Conservation (phyloP, 2,888 invertebrate species). For the Neoitamus cyanurus region DNA sequence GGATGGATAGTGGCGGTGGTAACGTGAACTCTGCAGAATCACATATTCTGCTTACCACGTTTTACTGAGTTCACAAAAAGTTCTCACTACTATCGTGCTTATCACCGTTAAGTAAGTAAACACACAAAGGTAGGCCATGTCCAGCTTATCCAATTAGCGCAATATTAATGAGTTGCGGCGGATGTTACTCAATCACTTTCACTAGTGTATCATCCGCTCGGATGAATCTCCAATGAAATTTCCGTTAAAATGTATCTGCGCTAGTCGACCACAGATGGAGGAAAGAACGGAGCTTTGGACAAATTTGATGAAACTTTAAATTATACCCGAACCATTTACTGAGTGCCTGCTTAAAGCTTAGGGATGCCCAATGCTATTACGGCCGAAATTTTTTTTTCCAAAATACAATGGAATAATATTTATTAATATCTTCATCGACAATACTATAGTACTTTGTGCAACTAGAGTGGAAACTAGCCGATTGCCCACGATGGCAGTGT, state of each 20-base stretch:
- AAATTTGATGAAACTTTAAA: neutral
- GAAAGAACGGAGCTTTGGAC: neutral
- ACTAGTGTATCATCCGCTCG: neutral
- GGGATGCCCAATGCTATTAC: neutral
- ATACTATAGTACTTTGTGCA: too few relatives aligned
- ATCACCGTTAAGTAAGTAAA: neutral
- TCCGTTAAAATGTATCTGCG: neutral
- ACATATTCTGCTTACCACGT: neutral
- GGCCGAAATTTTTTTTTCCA: too few relatives aligned
- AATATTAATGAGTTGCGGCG: neutral
- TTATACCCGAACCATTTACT: neutral
- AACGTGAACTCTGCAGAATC: neutral
- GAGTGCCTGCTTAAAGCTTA: neutral
- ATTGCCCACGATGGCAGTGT: too few relatives aligned
- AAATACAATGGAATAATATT: too few relatives aligned
- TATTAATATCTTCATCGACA: too few relatives aligned
- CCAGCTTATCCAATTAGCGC: neutral
- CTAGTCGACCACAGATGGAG: neutral
- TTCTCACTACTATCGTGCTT: neutral
- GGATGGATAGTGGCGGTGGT: neutral
- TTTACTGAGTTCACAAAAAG: neutral
- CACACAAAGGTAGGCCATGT: neutral
- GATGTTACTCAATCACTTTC: conserved; percentile 27
- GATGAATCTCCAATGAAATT: neutral
- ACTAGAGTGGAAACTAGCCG: too few relatives aligned